These are phyloP conservation scores for Oeneis ivallda DNA, from an alignment of 2,888 invertebrate genomes.

Conservation along the genomic window DNA sequence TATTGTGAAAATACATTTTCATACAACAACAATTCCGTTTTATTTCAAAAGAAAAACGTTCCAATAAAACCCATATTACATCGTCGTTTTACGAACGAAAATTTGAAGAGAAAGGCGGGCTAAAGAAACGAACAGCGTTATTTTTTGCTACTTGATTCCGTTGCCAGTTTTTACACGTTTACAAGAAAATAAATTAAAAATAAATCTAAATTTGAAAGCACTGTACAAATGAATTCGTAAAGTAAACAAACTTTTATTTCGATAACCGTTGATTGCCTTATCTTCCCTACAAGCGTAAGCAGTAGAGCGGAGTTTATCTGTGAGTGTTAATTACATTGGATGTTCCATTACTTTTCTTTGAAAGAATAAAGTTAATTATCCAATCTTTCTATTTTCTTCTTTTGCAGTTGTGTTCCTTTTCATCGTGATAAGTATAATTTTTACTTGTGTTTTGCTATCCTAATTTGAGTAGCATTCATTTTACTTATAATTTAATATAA, in stretches of 20 bases:
- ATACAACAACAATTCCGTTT: slow-evolving; percentile 61
- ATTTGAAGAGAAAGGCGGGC: slow-evolving; percentile 66
- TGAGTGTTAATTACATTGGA: slow-evolving; percentile 5
- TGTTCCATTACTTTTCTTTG: slow-evolving; percentile 1
- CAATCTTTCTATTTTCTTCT: background rate
- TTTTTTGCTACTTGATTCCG: slow-evolving; percentile 67
- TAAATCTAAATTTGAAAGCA: background rate
- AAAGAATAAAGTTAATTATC: slow-evolving; percentile 2
- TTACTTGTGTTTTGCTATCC: background rate
- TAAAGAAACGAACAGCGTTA: slow-evolving; percentile 64
- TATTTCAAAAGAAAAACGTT: slow-evolving; percentile 66
- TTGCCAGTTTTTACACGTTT: slow-evolving; percentile 39
- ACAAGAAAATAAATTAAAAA: background rate
- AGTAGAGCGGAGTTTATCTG: background rate
- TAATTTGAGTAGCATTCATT: too few relatives aligned
- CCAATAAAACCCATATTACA: slow-evolving; percentile 72
- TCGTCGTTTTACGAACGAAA: slow-evolving; percentile 64
- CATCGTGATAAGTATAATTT: background rate
- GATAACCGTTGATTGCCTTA: background rate
- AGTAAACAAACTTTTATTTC: background rate
- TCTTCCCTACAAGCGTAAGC: slow-evolving; percentile 39
- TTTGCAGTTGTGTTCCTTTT: background rate
- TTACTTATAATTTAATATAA: too few relatives aligned
- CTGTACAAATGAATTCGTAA: background rate
- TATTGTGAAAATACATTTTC: slow-evolving; percentile 46